Evolutionary conservation across 1,140 invertebrate species (phyloP), one percentile per base, ranked within the genome.

Genomic region (Drosophila gunungcola): DNA sequence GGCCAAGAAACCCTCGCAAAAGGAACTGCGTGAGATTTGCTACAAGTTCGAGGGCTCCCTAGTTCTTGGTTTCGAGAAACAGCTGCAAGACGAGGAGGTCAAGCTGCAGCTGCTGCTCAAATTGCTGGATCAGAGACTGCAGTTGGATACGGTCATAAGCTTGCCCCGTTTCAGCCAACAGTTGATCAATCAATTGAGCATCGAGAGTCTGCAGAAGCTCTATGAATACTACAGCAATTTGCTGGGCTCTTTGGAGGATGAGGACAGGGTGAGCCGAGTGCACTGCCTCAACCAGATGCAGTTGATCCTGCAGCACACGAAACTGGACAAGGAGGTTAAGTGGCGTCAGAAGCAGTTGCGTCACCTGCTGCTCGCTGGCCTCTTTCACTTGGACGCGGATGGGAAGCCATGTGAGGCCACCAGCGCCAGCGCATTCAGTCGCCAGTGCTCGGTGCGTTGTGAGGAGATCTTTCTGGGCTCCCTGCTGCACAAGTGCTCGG

Each of bases 271-370:
- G 9, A 69, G 36, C 4, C n/a, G 42, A 3, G 43, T 34, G 39
- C 39, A 73, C 11, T 86, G 54, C n/a, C 54, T 86, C 0, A 72
- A 61, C 11, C 65, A 88, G 27, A 73, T 86, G 75, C 67, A 88
- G 4, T 25, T 42, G 0, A 55, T 83, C 1, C n/a, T 79, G 29
- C 49, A 70, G 16, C 25, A 72, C 7, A 11, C 58, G 2, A 12
- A 68, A 10, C 41, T 78, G 1, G 5, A 36, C 1, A 43, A 85
- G 25, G 61, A 65, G 1, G 1, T 2, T 5, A 56, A 75, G 3
- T 73, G 65, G 70, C 56, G 49, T 2, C 41, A 27, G 1, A 49
- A 76, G 7, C 51, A 75, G 10, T 9, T 65, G 42, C 25, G 52
- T 1, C 43, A 52, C 0, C 4, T 82, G 2, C 21, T 82, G 6